A percentile compares a stretch with the other conserved stretches of the same genome.
These are phyloP conservation scores for Ibycter americanus DNA, from an alignment of 2,797 vertebrate genomes.

Conservation along the genomic window DNA sequence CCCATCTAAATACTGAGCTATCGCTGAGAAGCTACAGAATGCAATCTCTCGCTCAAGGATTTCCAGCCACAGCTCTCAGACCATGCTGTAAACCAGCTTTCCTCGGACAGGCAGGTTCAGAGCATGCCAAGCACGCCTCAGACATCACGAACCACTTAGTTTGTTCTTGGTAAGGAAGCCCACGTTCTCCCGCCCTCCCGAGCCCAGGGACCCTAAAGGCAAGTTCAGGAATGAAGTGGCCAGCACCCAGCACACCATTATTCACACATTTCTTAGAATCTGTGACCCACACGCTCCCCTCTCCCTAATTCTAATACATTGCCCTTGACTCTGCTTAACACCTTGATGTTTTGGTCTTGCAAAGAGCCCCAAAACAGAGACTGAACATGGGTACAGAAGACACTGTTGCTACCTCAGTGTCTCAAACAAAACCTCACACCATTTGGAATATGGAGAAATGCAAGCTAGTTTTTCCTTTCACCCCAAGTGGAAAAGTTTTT, in stretches of 20 bases:
- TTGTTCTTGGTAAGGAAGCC: background rate
- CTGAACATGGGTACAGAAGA: background rate
- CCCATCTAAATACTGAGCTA: background rate
- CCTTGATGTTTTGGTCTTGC: background rate
- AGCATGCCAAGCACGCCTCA: background rate
- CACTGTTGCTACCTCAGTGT: background rate
- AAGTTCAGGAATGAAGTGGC: background rate
- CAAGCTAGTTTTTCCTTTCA: background rate
- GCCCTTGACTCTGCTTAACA: background rate
- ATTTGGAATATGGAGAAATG: accelerated
- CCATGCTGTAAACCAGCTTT: background rate
- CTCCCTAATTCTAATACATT: background rate
- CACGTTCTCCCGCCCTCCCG: background rate
- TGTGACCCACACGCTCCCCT: accelerated
- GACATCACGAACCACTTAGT: background rate
- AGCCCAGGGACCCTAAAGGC: background rate
- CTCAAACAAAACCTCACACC: background rate
- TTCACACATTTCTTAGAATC: background rate
- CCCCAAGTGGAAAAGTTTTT: background rate
- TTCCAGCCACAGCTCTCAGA: background rate
- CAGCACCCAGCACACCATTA: background rate
- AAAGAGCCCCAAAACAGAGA: background rate
- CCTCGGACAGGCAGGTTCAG: background rate
- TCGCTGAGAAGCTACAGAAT: background rate
- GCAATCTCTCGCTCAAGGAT: background rate